Evolutionary conservation across 2,113 vertebrate genomes (phyloP).

Genomic region (Pseudorasbora parva): DNA sequence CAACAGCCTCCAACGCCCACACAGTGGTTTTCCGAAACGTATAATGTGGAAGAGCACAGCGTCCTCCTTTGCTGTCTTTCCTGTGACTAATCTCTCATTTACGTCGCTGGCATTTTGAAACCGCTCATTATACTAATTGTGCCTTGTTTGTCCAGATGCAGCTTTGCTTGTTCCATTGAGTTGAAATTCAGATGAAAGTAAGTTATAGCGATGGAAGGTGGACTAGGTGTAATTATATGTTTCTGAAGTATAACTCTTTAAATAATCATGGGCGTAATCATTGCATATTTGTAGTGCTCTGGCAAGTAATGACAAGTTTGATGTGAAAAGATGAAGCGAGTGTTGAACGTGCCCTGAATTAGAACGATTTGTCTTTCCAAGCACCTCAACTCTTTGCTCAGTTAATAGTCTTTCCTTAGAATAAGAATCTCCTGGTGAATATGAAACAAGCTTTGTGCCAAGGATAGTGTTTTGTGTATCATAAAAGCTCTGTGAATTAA

Average conservation of each 20-base stretch:
- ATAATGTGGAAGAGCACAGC: constrained; percentile 19
- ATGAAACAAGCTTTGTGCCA: neutral
- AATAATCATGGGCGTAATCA: constrained; percentile 55
- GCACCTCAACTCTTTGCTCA: neutral
- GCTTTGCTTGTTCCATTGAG: constrained; percentile 50
- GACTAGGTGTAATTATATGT: constrained; percentile 52
- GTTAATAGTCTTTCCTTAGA: constrained; percentile 23
- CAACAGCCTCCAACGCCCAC: constrained; percentile 38
- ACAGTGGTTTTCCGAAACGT: neutral
- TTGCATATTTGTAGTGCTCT: constrained; percentile 19
- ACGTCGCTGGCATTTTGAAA: constrained; percentile 53
- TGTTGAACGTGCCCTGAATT: neutral
- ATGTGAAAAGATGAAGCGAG: neutral
- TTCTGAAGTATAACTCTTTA: constrained; percentile 44
- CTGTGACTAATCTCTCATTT: constrained; percentile 54
- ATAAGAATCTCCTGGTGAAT: neutral
- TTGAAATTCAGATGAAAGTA: constrained; percentile 31
- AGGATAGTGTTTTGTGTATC: neutral
- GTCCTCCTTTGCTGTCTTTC: constrained; percentile 43
- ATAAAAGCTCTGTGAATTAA: constrained; percentile 6
- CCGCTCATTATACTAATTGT: constrained; percentile 63
- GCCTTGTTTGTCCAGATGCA: constrained; percentile 59
- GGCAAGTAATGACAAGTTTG: constrained; percentile 19
- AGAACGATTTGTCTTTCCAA: constrained; percentile 18
- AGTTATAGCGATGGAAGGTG: constrained; percentile 26